phyloP scores from a whole-genome alignment of 1,140 invertebrate species.

The Agraylea sexmaculata region DNA sequence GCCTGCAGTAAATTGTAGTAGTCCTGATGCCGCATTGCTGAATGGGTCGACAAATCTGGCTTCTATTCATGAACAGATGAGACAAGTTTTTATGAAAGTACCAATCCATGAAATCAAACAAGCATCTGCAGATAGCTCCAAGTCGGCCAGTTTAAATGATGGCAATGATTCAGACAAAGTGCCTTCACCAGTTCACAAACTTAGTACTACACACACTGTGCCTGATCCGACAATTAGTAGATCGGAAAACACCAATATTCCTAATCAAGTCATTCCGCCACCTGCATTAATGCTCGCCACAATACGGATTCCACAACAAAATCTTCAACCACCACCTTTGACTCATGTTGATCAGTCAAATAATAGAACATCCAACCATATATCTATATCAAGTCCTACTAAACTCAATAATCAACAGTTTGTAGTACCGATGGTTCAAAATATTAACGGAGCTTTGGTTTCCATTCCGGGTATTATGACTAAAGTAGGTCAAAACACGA shows the following conservation, averaged over 20 bases:
- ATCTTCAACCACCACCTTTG: conserved; percentile 12
- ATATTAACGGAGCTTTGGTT: conserved; percentile 37
- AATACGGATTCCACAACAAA: conserved; percentile 39
- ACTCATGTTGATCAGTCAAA: conserved; percentile 30
- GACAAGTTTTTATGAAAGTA: conserved; percentile 14
- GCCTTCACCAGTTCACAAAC: conserved; percentile 15
- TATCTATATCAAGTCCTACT: conserved; percentile 34
- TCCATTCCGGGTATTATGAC: conserved; percentile 40
- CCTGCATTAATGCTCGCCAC: conserved; percentile 38
- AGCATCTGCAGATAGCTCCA: background rate
- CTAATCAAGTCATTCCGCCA: conserved; percentile 30
- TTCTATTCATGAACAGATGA: conserved; percentile 15
- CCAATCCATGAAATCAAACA: conserved; percentile 1
- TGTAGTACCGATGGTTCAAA: conserved; percentile 37
- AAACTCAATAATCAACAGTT: conserved; percentile 38
- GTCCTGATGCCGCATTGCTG: too few relatives aligned
- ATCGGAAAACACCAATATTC: conserved; percentile 23
- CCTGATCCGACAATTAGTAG: conserved; percentile 14
- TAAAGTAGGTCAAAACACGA: conserved; percentile 34
- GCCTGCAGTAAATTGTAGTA: too few relatives aligned
- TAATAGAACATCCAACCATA: conserved; percentile 29
- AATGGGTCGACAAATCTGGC: conserved; percentile 3
- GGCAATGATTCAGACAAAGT: conserved; percentile 12
- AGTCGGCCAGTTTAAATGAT: conserved; percentile 1
- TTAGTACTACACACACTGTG: conserved; percentile 11